phyloP scores from a whole-genome alignment of 2,113 vertebrate genomes.

The Craseonycteris thonglongyai region DNA sequence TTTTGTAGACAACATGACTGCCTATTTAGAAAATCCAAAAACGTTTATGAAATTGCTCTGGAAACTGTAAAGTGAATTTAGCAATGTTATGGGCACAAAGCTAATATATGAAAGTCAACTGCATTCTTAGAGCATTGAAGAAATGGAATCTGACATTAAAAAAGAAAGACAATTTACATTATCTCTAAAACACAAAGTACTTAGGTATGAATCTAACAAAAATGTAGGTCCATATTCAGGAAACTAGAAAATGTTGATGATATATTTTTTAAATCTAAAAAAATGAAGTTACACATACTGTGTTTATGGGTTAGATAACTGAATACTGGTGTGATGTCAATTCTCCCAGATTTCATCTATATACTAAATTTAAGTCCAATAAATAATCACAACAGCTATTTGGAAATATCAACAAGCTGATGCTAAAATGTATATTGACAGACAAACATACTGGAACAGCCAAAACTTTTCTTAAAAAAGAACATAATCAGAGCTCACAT shows the following conservation, averaged over 20 bases:
- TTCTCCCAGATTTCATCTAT: not conserved
- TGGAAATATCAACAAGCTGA: not conserved
- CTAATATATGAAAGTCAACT: not conserved
- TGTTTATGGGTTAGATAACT: not conserved
- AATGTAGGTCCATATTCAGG: not conserved
- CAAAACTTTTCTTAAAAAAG: not conserved
- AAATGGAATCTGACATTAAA: not conserved
- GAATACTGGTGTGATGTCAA: not conserved
- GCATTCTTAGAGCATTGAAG: not conserved
- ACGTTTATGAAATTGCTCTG: not conserved
- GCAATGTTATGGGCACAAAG: not conserved
- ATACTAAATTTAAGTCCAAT: not conserved
- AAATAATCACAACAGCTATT: not conserved
- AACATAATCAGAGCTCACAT: not conserved
- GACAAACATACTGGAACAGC: not conserved
- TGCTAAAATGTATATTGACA: not conserved
- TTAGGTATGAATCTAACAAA: not conserved
- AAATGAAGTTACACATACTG: not conserved
- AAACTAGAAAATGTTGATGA: not conserved
- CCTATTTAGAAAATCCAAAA: not conserved
- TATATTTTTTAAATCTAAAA: not conserved
- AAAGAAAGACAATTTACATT: not conserved
- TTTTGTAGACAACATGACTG: not conserved
- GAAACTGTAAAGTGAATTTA: not conserved
- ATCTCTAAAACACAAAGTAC: not conserved